phyloP scores from a whole-genome alignment of 2,113 vertebrate genomes.

The Osmerus mordax region DNA sequence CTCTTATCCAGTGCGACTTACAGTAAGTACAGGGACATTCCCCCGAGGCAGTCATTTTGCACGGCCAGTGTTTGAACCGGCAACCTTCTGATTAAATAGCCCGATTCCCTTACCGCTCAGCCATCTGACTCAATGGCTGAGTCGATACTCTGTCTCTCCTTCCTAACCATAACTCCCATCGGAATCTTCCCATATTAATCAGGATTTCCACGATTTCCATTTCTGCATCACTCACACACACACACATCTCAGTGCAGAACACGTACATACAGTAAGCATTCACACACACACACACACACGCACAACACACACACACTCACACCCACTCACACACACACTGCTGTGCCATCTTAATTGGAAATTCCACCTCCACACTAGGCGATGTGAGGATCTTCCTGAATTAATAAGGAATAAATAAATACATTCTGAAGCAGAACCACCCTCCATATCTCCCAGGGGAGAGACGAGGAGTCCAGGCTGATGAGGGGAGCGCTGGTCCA shows the following conservation, averaged over 20 bases:
- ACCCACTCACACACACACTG: background rate
- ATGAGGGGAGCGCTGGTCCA: slow-evolving; percentile 3
- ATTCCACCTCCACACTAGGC: slow-evolving; percentile 8
- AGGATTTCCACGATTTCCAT: no score
- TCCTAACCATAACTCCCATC: background rate
- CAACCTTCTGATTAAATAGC: no score
- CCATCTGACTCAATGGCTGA: background rate
- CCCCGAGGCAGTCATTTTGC: no score
- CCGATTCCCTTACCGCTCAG: no score
- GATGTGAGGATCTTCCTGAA: background rate
- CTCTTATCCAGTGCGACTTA: no score
- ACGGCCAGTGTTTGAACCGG: no score
- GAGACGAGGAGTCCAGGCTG: background rate
- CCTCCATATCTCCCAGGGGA: background rate
- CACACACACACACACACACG: background rate
- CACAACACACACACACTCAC: background rate
- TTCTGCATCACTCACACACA: slow-evolving; percentile 8
- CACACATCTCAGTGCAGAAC: background rate
- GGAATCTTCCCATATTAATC: no score
- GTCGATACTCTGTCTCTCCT: background rate
- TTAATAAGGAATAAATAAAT: slow-evolving; percentile 32
- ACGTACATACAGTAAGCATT: background rate
- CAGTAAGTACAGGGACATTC: no score
- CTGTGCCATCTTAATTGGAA: slow-evolving; percentile 6
- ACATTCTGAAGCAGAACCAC: slow-evolving; percentile 2